Base-by-base conservation (phyloP, 2,888 invertebrate genomes). In the Cantharis lateralis region DNA sequence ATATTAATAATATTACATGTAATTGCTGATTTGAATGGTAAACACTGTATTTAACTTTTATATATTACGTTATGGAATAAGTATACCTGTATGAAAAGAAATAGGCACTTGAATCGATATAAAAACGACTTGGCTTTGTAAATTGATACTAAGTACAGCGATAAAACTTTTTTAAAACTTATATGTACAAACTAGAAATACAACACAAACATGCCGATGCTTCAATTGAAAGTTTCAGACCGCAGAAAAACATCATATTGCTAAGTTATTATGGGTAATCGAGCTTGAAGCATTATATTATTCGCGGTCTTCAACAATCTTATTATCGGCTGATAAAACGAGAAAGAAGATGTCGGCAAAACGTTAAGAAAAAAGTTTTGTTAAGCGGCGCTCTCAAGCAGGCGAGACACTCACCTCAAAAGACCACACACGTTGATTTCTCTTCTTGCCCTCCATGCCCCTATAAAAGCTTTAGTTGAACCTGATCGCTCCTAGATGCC, bases 351-450 rank as follows among this genome's bases (percentile, higher is more conserved):
- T 72, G 82, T 82, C 82, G 82, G 84, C 82, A 81, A 82, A 81
- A 81, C 77, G 78, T 80, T 81, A 81, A 82, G 81, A 78, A 82
- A 82, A 81, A 79, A 82, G 82, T 79, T 66, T 84, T 85, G 85
- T 86, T 84, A 84, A 80, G 84, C 84, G 84, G 85, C 85, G 84
- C 86, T 86, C 85, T 85, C 84, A 86, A 86, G 85, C 86, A 84
- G 84, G 85, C 84, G 83, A 87, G 84, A 86, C 85, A 85, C 85
- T 86, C 85, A 86, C 86, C 85, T 85, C 20, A 20, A 63, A 66
- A 84, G 88, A 88, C 88, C 88, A 88, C 88, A 88, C 88, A 88
- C 87, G 86, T 87, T 83, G 88, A 83, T 81, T 76, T 64, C 72
- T 71, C 81, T 76, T 82, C 77, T 76, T 76, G 78, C 81, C 82